These are phyloP conservation scores for Pelobates cultripes DNA, from an alignment of 2,797 vertebrate genomes.

Conservation along the genomic window DNA sequence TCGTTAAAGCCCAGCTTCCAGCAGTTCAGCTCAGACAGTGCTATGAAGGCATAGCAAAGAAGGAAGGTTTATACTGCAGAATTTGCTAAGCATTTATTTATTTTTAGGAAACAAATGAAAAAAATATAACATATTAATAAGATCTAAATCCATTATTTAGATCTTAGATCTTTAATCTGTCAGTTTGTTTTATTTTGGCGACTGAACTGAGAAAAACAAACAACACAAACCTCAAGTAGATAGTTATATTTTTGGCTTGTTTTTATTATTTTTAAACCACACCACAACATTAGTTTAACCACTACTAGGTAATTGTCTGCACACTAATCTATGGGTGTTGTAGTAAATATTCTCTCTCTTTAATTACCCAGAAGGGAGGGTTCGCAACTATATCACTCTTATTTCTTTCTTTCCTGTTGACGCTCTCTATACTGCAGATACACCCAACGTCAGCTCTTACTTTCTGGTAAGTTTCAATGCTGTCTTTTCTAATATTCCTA, in stretches of 20 bases:
- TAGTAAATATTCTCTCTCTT: conserved; percentile 6
- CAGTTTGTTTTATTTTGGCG: too few species aligned
- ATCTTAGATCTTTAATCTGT: too few species aligned
- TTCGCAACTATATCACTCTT: background rate
- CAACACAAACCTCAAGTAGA: too few species aligned
- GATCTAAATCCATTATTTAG: too few species aligned
- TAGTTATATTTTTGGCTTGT: background rate
- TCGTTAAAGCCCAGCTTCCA: too few species aligned
- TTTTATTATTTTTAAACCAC: background rate
- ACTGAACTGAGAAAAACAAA: too few species aligned
- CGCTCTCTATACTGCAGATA: background rate
- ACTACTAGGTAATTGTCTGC: background rate
- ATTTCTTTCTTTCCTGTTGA: background rate
- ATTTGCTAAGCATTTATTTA: too few species aligned
- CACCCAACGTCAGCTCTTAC: conserved; percentile 12
- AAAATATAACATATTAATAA: too few species aligned
- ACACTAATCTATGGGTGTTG: conserved; percentile 29
- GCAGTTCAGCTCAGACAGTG: too few species aligned
- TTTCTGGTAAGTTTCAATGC: conserved; percentile 36
- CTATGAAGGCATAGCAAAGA: too few species aligned
- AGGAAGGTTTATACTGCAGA: too few species aligned
- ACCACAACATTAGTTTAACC: background rate
- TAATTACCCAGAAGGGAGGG: conserved; percentile 42
- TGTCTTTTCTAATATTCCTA: conserved; percentile 3
- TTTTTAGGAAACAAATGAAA: too few species aligned